Percentiles rank a stretch among this genome's conserved stretches.
These are phyloP conservation scores for Phalloptychus januarius DNA, from an alignment of 2,797 vertebrate genomes.

Conservation along the genomic window DNA sequence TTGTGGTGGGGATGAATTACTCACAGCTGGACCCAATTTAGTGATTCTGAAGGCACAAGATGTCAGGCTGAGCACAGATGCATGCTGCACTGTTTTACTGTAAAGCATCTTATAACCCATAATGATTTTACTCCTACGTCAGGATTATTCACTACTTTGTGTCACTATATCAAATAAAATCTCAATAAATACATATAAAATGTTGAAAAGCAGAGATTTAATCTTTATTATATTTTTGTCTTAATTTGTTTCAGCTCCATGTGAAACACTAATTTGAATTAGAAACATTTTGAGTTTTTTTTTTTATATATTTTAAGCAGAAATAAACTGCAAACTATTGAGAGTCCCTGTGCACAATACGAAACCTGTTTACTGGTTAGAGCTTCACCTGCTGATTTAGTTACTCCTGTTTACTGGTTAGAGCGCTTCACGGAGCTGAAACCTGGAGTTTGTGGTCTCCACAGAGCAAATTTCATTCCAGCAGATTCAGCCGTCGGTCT, in stretches of 20 bases:
- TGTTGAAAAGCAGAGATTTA: neutral
- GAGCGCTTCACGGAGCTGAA: conserved; percentile 16
- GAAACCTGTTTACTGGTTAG: neutral
- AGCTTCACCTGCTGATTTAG: neutral
- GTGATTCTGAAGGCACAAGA: neutral
- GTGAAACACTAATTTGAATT: neutral
- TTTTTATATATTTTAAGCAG: neutral
- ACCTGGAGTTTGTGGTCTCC: conserved; percentile 32
- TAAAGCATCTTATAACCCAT: neutral
- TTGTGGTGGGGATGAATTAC: neutral
- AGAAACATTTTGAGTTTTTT: neutral
- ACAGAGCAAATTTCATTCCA: conserved; percentile 14
- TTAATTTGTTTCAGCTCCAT: neutral
- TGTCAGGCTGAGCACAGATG: neutral
- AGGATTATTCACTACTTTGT: neutral
- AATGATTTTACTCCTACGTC: neutral
- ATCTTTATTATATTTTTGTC: neutral
- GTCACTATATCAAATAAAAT: neutral
- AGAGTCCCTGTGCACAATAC: neutral
- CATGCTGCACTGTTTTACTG: neutral
- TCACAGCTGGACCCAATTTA: neutral
- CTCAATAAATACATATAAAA: neutral
- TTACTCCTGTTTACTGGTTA: neutral
- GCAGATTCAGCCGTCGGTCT: conserved; percentile 20
- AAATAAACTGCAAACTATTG: neutral